Percentiles rank a stretch among this genome's conserved stretches.
These are phyloP conservation scores for Ischnus inquisitorius DNA, from an alignment of 2,888 invertebrate genomes.

Conservation along the genomic window DNA sequence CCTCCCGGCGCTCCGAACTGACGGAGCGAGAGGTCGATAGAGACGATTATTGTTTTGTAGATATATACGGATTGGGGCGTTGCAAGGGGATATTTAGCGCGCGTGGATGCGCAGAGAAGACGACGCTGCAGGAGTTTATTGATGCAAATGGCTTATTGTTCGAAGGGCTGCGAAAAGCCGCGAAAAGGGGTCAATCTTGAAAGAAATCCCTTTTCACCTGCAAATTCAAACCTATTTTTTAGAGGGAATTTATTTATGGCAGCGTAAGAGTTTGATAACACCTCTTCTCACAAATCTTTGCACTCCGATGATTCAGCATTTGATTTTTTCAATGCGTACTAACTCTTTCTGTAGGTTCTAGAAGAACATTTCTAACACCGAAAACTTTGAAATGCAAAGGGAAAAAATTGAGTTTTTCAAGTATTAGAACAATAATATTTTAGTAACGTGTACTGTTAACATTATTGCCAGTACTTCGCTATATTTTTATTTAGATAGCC, in stretches of 20 bases:
- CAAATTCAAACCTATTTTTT: not conserved
- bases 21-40: constrained; percentile 17
- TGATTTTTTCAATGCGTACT: no score
- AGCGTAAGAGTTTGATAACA: not conserved
- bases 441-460: no score
- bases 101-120: constrained; percentile 40
- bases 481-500: no score
- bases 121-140: constrained; percentile 20
- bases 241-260: not conserved
- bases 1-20: not conserved
- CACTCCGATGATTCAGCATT: no score
- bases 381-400: no score
- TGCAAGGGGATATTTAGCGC: constrained; percentile 34
- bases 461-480: no score
- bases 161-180: constrained; percentile 13
- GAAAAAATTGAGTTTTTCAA: no score
- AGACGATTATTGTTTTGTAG: constrained; percentile 51
- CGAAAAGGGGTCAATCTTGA: not conserved
- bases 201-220: constrained; percentile 16
- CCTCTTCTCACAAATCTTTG: not conserved
- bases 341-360: no score
- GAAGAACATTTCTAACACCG: no score
- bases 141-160: constrained; percentile 5
- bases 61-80: constrained; percentile 7
- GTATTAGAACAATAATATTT: no score